Evolutionary conservation across 2,888 invertebrate genomes (phyloP).

Genomic region (Amblyjoppa proteus): DNA sequence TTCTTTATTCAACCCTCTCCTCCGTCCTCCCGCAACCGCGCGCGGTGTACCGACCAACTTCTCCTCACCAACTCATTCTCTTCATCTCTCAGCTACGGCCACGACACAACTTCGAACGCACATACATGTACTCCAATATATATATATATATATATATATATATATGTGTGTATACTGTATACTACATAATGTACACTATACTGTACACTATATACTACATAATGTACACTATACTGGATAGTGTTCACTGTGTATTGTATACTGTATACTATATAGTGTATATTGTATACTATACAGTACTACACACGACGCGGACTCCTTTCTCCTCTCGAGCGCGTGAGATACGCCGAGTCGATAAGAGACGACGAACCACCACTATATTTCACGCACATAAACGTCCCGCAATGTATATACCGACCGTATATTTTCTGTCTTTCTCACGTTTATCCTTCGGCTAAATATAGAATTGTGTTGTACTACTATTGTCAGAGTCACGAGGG

Average conservation of each 20-base stretch:
- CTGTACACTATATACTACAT: too few relatives aligned
- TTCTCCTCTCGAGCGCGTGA: constrained; percentile 63
- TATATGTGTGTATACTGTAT: background rate
- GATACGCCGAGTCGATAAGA: constrained; percentile 74
- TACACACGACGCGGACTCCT: constrained; percentile 54
- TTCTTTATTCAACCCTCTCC: constrained; percentile 78
- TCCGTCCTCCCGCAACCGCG: constrained; percentile 49
- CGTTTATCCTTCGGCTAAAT: constrained; percentile 70
- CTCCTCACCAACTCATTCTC: constrained; percentile 59
- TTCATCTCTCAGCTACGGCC: constrained; percentile 36
- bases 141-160: background rate
- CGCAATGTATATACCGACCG: constrained; percentile 44
- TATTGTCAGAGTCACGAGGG: constrained; percentile 59
- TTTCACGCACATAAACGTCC: constrained; percentile 64
- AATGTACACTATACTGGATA: too few relatives aligned
- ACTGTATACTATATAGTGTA: background rate
- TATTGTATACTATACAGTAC: background rate
- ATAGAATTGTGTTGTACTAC: constrained; percentile 66
- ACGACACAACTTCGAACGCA: constrained; percentile 16
- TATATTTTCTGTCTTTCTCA: constrained; percentile 60
- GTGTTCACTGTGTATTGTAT: too few relatives aligned
- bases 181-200: too few relatives aligned
- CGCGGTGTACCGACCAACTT: constrained; percentile 17
- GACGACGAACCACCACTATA: constrained; percentile 59
- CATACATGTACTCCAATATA: background rate